A percentile compares a stretch with the other conserved stretches of the same genome.
Evolutionary conservation across 2,888 invertebrate genomes (phyloP).

Genomic region (Eilema griseolum): DNA sequence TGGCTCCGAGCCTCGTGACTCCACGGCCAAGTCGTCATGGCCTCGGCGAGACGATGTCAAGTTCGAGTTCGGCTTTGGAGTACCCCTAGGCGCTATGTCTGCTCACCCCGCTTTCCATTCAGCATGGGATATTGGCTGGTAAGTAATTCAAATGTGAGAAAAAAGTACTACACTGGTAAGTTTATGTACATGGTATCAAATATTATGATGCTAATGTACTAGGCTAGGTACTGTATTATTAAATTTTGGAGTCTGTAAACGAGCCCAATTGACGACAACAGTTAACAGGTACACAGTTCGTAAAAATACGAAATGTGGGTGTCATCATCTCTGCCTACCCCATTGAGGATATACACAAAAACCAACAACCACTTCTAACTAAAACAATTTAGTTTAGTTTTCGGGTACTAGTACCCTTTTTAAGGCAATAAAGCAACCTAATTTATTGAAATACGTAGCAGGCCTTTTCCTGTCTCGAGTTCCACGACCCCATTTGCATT

Average conservation of each 20-base stretch:
- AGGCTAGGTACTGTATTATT: background rate
- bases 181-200: too few relatives aligned
- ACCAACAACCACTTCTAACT: too few relatives aligned
- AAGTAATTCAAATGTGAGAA: conserved; percentile 43
- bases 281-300: background rate
- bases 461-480: background rate
- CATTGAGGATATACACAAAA: background rate
- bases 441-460: background rate
- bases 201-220: background rate
- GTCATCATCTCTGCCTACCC: background rate
- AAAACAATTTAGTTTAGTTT: too few relatives aligned
- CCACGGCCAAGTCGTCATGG: conserved; percentile 65
- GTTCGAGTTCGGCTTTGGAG: conserved; percentile 84
- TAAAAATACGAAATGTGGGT: too few relatives aligned
- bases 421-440: too few relatives aligned
- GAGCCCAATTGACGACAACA: background rate
- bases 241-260: background rate
- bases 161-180: background rate
- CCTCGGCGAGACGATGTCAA: conserved; percentile 83
- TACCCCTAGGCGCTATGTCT: conserved; percentile 84
- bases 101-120: conserved; percentile 85
- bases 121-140: conserved; percentile 86
- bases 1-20: conserved; percentile 54
- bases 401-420: too few relatives aligned
- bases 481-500: conserved; percentile 2